phyloP scores from a whole-genome alignment of 2,888 invertebrate genomes.

The Tryphoninae sp. region DNA sequence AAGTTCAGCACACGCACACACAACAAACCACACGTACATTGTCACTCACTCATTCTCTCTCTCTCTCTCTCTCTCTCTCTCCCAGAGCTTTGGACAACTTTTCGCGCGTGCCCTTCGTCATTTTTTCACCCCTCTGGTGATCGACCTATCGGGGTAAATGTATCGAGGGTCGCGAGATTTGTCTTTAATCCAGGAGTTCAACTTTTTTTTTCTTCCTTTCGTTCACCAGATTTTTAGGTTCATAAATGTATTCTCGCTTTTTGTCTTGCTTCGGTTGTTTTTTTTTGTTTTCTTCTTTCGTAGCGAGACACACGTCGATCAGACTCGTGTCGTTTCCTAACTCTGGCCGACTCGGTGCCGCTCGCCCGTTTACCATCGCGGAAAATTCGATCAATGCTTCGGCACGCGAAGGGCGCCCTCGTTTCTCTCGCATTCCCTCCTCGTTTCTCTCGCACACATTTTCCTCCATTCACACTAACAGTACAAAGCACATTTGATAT shows the following conservation, averaged over 20 bases:
- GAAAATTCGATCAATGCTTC: slow-evolving; percentile 59
- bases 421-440: slow-evolving; percentile 38
- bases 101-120: background rate
- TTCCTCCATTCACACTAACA: slow-evolving; percentile 16
- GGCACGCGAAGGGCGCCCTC: slow-evolving; percentile 49
- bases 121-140: background rate
- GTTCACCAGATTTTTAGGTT: slow-evolving; percentile 21
- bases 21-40: no score
- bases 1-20: background rate
- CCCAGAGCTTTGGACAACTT: background rate
- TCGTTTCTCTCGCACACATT: slow-evolving; percentile 21
- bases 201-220: slow-evolving; percentile 5
- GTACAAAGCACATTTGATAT: slow-evolving; percentile 41
- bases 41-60: no score
- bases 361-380: slow-evolving; percentile 46
- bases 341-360: slow-evolving; percentile 38
- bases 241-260: slow-evolving; percentile 33
- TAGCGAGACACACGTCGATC: background rate
- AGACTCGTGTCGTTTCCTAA: slow-evolving; percentile 3
- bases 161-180: background rate
- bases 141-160: background rate
- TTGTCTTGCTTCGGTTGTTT: background rate
- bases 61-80: no score
- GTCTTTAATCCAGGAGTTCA: slow-evolving; percentile 35
- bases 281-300: slow-evolving; percentile 5